These are phyloP conservation scores for Hydrochoerus hydrochaeris DNA, from an alignment of 2,113 vertebrate genomes.

Conservation along the genomic window DNA sequence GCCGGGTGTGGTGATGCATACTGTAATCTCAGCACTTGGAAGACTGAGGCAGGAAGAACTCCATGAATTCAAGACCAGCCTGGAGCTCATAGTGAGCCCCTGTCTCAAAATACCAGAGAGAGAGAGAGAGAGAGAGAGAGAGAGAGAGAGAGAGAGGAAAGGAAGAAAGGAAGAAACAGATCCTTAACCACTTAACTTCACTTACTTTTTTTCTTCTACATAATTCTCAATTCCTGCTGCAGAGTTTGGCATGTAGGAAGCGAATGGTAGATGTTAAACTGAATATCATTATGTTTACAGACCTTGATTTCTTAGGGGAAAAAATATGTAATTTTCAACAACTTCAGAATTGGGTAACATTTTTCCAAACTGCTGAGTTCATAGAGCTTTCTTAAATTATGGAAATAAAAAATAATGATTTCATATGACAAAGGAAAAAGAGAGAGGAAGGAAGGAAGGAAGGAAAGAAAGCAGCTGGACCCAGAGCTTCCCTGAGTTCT, in stretches of 20 bases:
- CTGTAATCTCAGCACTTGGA: neutral
- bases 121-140: neutral
- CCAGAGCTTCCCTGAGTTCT: neutral
- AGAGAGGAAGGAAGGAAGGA: neutral
- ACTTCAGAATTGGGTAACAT: slow-evolving; percentile 36
- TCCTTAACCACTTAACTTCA: neutral
- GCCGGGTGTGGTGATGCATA: neutral
- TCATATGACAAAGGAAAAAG: neutral
- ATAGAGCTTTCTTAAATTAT: neutral
- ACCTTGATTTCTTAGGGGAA: slow-evolving; percentile 22
- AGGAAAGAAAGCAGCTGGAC: neutral
- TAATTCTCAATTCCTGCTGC: neutral
- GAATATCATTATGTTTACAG: neutral
- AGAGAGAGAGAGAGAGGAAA: too few relatives aligned
- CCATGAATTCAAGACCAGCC: neutral
- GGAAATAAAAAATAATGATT: neutral
- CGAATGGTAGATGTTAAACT: neutral
- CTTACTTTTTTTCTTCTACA: neutral
- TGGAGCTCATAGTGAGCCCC: neutral
- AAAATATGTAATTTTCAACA: neutral
- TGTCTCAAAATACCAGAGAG: neutral
- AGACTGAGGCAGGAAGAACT: neutral
- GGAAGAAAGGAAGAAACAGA: neutral
- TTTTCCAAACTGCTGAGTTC: slow-evolving; percentile 50
- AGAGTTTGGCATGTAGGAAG: neutral